Conservation (phyloP, 1,140 invertebrate species). For the Episyrphus balteatus region DNA sequence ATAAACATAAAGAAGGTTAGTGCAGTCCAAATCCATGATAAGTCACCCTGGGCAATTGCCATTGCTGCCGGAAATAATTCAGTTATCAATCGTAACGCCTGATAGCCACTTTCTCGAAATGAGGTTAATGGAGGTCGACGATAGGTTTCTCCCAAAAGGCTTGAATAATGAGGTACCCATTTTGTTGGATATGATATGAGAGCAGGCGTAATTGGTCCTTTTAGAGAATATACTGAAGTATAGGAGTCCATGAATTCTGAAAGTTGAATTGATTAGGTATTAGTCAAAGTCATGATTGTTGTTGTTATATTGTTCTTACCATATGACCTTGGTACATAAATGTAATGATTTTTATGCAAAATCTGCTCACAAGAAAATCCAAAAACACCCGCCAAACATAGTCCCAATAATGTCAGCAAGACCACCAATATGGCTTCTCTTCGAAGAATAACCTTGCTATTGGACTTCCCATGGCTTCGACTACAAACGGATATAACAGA, state of each 20-base stretch:
- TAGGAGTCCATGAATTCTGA: conserved; percentile 63
- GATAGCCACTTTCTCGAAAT: conserved; percentile 55
- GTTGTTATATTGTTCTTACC: conserved; percentile 49
- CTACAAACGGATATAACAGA: conserved; percentile 69
- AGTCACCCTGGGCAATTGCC: conserved; percentile 44
- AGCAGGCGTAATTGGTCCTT: conserved; percentile 38
- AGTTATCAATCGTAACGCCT: conserved; percentile 66
- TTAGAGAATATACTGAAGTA: conserved; percentile 39
- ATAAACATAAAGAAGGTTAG: conserved; percentile 77
- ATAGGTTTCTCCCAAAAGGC: conserved; percentile 35
- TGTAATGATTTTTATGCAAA: conserved; percentile 55
- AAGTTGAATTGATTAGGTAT: too few relatives aligned
- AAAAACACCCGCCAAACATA: conserved; percentile 62
- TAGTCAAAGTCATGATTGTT: too few relatives aligned
- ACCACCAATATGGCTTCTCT: conserved; percentile 70
- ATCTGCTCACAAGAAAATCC: conserved; percentile 72
- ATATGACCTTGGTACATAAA: conserved; percentile 70
- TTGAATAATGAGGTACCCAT: conserved; percentile 31
- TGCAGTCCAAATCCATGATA: conserved; percentile 63
- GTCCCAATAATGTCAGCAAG: conserved; percentile 60
- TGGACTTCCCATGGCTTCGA: conserved; percentile 46
- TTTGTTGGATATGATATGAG: conserved; percentile 27
- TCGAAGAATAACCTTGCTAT: conserved; percentile 54
- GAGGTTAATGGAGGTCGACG: conserved; percentile 19
- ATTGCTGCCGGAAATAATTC: conserved; percentile 76